phyloP scores from a whole-genome alignment of 2,113 vertebrate genomes.

The Chloroceryle aenea region DNA sequence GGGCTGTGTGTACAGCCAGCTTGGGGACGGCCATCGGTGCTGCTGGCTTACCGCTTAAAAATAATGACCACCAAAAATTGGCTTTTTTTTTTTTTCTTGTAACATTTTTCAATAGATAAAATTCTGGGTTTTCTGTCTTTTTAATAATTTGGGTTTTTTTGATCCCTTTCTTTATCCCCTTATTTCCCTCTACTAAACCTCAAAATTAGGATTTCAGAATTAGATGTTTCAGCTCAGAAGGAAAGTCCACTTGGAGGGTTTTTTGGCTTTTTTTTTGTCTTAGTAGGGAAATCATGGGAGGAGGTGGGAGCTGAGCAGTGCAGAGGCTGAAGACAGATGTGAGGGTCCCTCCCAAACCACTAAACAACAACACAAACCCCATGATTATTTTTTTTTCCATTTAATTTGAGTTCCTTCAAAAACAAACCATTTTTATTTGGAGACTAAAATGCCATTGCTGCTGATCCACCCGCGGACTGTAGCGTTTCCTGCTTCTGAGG shows the following conservation, averaged over 20 bases:
- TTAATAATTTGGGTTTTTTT: not conserved
- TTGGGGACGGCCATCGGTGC: accelerated
- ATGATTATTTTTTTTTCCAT: too few relatives aligned
- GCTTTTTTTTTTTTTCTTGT: not conserved
- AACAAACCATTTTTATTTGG: not conserved
- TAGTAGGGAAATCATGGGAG: not conserved
- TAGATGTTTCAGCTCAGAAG: too few relatives aligned
- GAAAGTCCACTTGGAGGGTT: too few relatives aligned
- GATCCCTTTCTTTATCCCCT: too few relatives aligned
- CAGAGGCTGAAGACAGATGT: not conserved
- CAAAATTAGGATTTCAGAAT: not conserved
- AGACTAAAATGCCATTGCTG: accelerated
- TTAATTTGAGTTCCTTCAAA: not conserved
- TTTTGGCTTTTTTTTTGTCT: not conserved
- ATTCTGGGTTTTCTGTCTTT: not conserved
- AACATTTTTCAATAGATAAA: not conserved
- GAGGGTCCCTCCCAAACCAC: not conserved
- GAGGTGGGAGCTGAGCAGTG: not conserved
- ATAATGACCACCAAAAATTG: too few relatives aligned
- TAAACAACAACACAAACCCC: not conserved
- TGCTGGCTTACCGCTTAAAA: not conserved
- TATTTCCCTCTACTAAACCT: not conserved
- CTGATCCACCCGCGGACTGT: not conserved
- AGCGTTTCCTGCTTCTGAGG: not conserved
- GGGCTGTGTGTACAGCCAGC: accelerated